These are phyloP conservation scores for Scleropages formosus DNA, from an alignment of 2,797 vertebrate genomes.

Conservation along the genomic window DNA sequence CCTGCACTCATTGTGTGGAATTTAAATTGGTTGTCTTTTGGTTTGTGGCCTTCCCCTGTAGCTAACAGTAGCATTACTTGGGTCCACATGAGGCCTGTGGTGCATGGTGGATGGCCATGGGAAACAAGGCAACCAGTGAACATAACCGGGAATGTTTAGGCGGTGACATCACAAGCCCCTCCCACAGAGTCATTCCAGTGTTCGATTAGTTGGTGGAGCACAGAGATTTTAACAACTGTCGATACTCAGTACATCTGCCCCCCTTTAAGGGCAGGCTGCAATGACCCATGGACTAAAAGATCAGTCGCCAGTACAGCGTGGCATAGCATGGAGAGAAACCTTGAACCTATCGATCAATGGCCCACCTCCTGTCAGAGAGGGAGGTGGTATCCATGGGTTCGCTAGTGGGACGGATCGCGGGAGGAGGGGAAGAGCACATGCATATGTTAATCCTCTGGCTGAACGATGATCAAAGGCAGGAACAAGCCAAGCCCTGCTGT, in stretches of 20 bases:
- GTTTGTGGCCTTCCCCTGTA: not conserved
- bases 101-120: too few species aligned
- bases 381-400: conserved; percentile 57
- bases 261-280: conserved; percentile 8
- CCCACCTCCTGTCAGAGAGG: not conserved
- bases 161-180: too few species aligned
- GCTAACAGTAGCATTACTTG: not conserved
- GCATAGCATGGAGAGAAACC: not conserved
- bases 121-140: too few species aligned
- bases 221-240: too few species aligned
- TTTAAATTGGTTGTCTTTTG: conserved; percentile 10
- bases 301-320: not conserved
- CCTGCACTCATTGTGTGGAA: conserved; percentile 9
- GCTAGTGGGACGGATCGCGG: conserved; percentile 69
- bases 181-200: too few species aligned
- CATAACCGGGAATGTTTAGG: too few species aligned
- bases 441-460: conserved; percentile 77
- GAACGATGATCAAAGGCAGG: conserved; percentile 80
- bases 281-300: not conserved
- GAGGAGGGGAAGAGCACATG: conserved; percentile 74
- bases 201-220: too few species aligned
- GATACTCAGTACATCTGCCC: too few species aligned
- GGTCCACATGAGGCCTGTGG: not conserved
- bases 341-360: conserved; percentile 12
- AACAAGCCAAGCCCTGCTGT: conserved; percentile 79